Percentiles rank a stretch among this genome's conserved stretches.
Conservation (phyloP, 2,888 invertebrate species). For the Thera obeliscata region DNA sequence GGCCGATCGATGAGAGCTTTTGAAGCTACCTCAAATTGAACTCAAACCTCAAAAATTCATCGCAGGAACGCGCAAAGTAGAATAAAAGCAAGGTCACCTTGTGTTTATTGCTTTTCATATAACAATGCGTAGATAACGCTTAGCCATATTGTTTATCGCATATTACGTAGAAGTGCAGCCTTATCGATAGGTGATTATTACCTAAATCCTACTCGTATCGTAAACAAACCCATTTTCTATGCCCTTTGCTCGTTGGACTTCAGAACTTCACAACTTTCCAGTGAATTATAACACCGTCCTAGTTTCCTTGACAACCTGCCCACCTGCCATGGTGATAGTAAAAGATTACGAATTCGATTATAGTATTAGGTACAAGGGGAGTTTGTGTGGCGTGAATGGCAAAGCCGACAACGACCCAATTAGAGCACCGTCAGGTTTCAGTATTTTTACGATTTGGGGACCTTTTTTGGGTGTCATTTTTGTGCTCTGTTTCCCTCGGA, state of each 20-base stretch:
- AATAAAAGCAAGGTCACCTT: not conserved
- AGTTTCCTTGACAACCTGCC: not conserved
- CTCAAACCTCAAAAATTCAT: not conserved
- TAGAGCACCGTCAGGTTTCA: slow-evolving; percentile 23
- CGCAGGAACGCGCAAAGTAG: not conserved
- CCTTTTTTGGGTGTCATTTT: slow-evolving; percentile 49
- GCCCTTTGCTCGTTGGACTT: too few relatives aligned
- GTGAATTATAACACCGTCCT: not conserved
- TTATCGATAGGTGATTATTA: slow-evolving; percentile 6
- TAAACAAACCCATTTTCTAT: not conserved
- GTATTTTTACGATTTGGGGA: slow-evolving; percentile 38
- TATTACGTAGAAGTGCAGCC: slow-evolving; percentile 8
- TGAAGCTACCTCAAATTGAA: too few relatives aligned
- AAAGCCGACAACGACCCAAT: slow-evolving; percentile 30
- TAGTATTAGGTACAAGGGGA: slow-evolving; percentile 5
- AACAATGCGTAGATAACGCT: slow-evolving; percentile 16
- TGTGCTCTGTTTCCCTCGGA: slow-evolving; percentile 51
- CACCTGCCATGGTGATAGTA: not conserved
- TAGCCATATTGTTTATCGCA: slow-evolving; percentile 14
- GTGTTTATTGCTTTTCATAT: slow-evolving; percentile 11
- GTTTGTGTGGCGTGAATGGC: slow-evolving; percentile 5
- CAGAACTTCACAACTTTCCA: not conserved
- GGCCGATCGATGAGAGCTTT: too few relatives aligned
- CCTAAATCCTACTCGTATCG: not conserved
- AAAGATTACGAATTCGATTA: slow-evolving; percentile 9